Evolutionary conservation across 2,113 vertebrate species (phyloP).

Genomic region (Tragulus kanchil): DNA sequence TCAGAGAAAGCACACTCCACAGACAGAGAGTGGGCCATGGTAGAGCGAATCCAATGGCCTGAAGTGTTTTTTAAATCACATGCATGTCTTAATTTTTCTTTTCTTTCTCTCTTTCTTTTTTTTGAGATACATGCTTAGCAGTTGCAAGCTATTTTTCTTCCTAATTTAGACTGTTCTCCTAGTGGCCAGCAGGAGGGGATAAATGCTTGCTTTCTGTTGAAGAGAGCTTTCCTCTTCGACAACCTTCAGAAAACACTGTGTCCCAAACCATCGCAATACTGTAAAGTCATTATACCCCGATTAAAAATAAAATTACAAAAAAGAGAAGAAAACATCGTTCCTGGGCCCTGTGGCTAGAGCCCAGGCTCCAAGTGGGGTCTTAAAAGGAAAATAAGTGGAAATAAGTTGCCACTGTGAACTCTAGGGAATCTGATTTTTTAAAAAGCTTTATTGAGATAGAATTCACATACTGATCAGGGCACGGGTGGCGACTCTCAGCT

Average conservation of each 20-base stretch:
- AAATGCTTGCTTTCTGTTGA: neutral
- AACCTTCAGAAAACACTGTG: neutral
- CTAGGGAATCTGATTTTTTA: neutral
- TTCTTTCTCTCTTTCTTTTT: neutral
- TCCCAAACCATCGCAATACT: neutral
- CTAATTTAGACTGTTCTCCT: neutral
- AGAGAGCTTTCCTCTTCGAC: neutral
- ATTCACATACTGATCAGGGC: neutral
- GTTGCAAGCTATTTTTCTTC: neutral
- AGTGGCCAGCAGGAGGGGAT: slow-evolving; percentile 67
- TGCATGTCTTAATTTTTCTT: neutral
- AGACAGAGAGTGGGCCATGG: no score
- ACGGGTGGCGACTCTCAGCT: neutral
- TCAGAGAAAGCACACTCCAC: no score
- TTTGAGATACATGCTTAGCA: neutral
- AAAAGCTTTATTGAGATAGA: neutral
- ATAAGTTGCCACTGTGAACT: neutral
- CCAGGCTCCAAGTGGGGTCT: neutral
- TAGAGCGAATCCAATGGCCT: no score
- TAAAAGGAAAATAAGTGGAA: neutral
- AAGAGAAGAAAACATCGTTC: no score
- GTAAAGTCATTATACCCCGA: neutral
- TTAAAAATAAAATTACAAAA: neutral
- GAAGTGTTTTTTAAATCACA: neutral
- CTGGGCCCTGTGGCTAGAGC: neutral